A percentile compares a stretch with the other conserved stretches of the same genome.
These are phyloP conservation scores for Hypselothyrea guttata DNA, from an alignment of 2,888 invertebrate species.

Conservation along the genomic window DNA sequence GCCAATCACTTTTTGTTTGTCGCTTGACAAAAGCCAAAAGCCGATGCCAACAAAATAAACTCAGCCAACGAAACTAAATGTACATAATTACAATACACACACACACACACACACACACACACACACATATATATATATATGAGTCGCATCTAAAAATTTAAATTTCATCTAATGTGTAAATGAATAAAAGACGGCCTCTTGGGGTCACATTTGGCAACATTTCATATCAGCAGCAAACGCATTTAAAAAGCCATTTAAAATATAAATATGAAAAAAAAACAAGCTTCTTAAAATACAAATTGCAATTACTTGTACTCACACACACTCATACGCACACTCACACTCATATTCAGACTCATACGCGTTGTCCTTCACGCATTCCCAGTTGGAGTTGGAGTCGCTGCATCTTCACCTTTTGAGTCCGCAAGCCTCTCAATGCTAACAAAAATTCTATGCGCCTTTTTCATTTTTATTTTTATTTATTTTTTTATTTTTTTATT, in stretches of 20 bases:
- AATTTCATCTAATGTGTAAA: conserved; percentile 74
- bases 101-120: conserved; percentile 18
- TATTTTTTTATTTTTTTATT: conserved; percentile 12
- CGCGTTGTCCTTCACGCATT: conserved; percentile 72
- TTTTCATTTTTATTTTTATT: conserved; percentile 10
- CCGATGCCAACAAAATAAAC: conserved; percentile 44
- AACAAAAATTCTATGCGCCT: conserved; percentile 64
- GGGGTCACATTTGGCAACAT: conserved; percentile 74
- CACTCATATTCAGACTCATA: conserved; percentile 7
- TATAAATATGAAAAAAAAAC: conserved; percentile 6
- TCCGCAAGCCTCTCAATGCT: conserved; percentile 47
- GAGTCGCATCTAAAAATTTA: conserved; percentile 50
- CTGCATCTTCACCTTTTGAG: conserved; percentile 29
- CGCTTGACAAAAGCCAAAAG: conserved; percentile 73
- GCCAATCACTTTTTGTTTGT: conserved; percentile 71
- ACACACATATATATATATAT: conserved; percentile 10
- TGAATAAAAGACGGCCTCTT: conserved; percentile 68
- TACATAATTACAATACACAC: conserved; percentile 33
- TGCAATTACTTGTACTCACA: conserved; percentile 39
- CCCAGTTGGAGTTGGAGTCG: conserved; percentile 32
- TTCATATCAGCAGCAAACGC: conserved; percentile 69
- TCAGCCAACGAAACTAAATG: conserved; percentile 44
- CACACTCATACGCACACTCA: neutral
- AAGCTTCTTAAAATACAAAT: conserved; percentile 56
- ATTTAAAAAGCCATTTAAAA: conserved; percentile 57